A percentile compares a stretch with the other conserved stretches of the same genome.
These are phyloP conservation scores for Meteorus cinctellus DNA, from an alignment of 2,888 invertebrate genomes.

Conservation along the genomic window DNA sequence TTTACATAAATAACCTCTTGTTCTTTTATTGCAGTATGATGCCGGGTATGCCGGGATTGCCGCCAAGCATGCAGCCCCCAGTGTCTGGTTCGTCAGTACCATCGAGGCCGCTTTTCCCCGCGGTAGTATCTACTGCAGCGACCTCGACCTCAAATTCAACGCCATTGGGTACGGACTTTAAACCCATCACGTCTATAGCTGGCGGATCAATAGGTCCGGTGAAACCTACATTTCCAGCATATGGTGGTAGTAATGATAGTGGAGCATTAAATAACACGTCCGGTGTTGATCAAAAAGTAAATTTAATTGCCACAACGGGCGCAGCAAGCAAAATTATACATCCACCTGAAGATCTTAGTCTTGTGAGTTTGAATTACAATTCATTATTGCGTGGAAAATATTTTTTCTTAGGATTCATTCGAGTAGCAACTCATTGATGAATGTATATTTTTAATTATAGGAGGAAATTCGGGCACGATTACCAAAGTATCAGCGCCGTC, in stretches of 20 bases:
- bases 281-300: conserved; percentile 74
- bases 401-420: neutral
- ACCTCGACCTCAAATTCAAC: conserved; percentile 72
- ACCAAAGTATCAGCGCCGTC: conserved; percentile 79
- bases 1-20: conserved; percentile 17
- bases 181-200: conserved; percentile 75
- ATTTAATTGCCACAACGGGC: conserved; percentile 84
- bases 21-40: conserved; percentile 72
- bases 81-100: conserved; percentile 66
- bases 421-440: neutral
- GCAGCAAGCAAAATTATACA: conserved; percentile 93
- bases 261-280: conserved; percentile 68
- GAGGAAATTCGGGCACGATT: conserved; percentile 87
- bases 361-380: conserved; percentile 71
- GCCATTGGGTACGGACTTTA: conserved; percentile 79
- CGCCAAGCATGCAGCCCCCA: conserved; percentile 73
- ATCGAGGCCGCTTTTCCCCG: conserved; percentile 87
- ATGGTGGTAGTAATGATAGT: conserved; percentile 75
- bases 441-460: conserved; percentile 64
- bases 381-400: too few species aligned
- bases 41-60: conserved; percentile 73
- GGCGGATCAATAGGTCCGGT: conserved; percentile 73
- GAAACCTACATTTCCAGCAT: conserved; percentile 88
- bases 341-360: conserved; percentile 93
- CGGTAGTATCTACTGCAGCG: conserved; percentile 77